These are phyloP conservation scores for Ascaphus truei DNA, from an alignment of 2,113 vertebrate genomes.

Conservation along the genomic window DNA sequence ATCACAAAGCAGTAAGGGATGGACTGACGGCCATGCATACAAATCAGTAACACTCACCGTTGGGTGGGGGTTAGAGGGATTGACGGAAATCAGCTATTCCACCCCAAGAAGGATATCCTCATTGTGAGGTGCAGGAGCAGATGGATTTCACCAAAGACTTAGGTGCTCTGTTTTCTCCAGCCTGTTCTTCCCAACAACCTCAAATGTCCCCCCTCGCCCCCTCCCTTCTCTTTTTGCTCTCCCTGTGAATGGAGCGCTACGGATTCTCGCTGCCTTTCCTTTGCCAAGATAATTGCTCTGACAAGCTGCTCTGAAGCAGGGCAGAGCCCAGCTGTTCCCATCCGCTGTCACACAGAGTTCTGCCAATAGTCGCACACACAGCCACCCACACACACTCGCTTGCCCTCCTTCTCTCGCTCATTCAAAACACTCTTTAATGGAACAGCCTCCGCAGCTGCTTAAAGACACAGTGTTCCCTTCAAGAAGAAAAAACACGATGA, in stretches of 20 bases:
- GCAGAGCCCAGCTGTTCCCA: constrained; percentile 62
- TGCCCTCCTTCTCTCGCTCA: constrained; percentile 53
- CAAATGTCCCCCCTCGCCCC: constrained; percentile 9
- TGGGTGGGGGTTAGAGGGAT: not conserved
- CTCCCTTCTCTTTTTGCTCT: constrained; percentile 17
- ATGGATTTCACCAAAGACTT: constrained; percentile 51
- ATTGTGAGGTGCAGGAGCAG: constrained; percentile 43
- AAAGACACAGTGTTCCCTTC: constrained; percentile 56
- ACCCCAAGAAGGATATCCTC: constrained; percentile 43
- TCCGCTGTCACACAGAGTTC: constrained; percentile 61
- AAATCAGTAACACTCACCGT: constrained; percentile 27
- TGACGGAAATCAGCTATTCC: constrained; percentile 29
- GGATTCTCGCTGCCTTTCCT: constrained; percentile 43
- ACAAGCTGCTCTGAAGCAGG: constrained; percentile 54
- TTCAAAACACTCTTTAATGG: constrained; percentile 53
- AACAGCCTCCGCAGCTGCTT: constrained; percentile 64
- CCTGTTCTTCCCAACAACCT: constrained; percentile 34
- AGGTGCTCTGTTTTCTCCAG: constrained; percentile 23
- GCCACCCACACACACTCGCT: constrained; percentile 39
- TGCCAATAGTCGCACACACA: constrained; percentile 60
- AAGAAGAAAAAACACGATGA: fast-evolving
- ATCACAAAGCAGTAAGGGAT: constrained; percentile 3
- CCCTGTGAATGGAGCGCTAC: constrained; percentile 37
- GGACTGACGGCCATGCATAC: constrained; percentile 16
- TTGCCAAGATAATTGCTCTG: constrained; percentile 58